Percentiles rank a stretch among this genome's conserved stretches.
Evolutionary conservation across 2,888 invertebrate species (phyloP).

Genomic region (Crioceris asparagi): DNA sequence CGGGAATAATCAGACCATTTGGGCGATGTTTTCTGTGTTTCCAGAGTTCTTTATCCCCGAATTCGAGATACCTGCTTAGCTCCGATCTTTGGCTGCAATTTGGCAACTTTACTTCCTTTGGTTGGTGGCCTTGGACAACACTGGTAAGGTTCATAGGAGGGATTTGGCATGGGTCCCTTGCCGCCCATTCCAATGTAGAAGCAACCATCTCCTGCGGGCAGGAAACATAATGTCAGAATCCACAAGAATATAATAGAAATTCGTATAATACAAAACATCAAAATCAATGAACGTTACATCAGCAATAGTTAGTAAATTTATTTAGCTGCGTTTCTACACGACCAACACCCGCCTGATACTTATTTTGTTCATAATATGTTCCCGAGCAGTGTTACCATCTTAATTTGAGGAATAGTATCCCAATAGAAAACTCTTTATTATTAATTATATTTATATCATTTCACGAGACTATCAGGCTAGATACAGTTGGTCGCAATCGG

Average conservation of each 20-base stretch:
- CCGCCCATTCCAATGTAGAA: constrained; percentile 93
- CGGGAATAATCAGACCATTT: too few species aligned
- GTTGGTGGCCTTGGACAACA: constrained; percentile 82
- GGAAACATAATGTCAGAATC: constrained; percentile 70
- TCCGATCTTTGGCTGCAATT: constrained; percentile 47
- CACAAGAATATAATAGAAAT: constrained; percentile 21
- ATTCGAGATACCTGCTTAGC: constrained; percentile 17
- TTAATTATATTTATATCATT: too few species aligned
- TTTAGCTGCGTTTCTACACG: too few species aligned
- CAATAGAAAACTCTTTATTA: constrained; percentile 6
- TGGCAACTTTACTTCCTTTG: constrained; percentile 70
- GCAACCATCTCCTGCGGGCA: constrained; percentile 86
- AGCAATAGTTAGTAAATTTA: too few species aligned
- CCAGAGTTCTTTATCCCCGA: too few species aligned
- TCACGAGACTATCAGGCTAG: too few species aligned
- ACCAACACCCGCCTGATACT: too few species aligned
- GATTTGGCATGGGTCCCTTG: constrained; percentile 63
- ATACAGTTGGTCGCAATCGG: constrained; percentile 30
- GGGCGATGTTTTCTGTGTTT: too few species aligned
- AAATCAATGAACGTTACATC: too few species aligned
- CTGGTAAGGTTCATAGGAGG: constrained; percentile 80
- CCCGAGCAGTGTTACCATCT: too few species aligned
- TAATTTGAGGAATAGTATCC: too few species aligned
- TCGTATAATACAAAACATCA: constrained; percentile 9
- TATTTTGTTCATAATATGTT: too few species aligned